These are phyloP conservation scores for Epicauta chinensis DNA, from an alignment of 1,140 invertebrate genomes.

Conservation along the genomic window DNA sequence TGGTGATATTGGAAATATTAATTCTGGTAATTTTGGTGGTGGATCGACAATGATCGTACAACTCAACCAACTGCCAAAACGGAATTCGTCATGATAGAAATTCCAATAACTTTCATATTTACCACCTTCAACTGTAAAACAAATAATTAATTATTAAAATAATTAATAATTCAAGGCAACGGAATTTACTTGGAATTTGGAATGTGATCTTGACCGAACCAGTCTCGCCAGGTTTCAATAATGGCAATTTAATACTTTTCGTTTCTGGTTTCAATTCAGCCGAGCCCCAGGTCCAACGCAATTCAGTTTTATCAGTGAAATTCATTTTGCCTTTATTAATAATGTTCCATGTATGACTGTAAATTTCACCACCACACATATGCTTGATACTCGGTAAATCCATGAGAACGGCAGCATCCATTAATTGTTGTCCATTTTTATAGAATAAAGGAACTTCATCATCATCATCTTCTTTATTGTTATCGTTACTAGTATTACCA, in stretches of 20 bases:
- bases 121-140: conserved; percentile 33
- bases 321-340: conserved; percentile 35
- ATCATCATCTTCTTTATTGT: conserved; percentile 1
- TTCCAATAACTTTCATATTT: conserved; percentile 43
- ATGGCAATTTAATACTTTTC: conserved; percentile 26
- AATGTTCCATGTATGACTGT: conserved; percentile 40
- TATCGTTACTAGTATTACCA: neutral
- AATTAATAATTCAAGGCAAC: neutral
- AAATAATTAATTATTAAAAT: neutral
- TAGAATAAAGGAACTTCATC: no score
- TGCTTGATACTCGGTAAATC: conserved; percentile 23
- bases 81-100: conserved; percentile 37
- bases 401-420: conserved; percentile 32
- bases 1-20: no score
- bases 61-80: conserved; percentile 40
- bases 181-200: conserved; percentile 37
- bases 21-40: no score
- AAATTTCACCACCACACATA: conserved; percentile 36
- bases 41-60: conserved; percentile 33
- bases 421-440: conserved; percentile 9
- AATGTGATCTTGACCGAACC: conserved; percentile 35
- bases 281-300: conserved; percentile 39
- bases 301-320: conserved; percentile 37
- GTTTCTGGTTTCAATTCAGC: conserved; percentile 29
- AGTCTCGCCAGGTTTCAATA: conserved; percentile 35